Percentiles rank a stretch among this genome's conserved stretches.
Conservation (phyloP, 2,888 invertebrate genomes). For the Embidobia sp. region DNA sequence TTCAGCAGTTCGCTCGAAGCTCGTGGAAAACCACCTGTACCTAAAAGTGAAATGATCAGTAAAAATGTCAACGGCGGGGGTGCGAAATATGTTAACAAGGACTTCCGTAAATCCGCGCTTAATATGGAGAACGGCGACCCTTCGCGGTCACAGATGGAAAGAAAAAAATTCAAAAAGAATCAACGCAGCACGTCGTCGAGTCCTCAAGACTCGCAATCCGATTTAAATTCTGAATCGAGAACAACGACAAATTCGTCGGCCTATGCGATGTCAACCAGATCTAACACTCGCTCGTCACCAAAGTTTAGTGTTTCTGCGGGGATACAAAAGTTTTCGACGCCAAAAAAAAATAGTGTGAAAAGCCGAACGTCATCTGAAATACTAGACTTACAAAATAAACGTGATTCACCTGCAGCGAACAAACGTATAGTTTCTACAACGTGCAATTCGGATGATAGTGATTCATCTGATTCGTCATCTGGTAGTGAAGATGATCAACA, state of each 20-base stretch:
- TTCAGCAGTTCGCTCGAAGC: constrained; percentile 74
- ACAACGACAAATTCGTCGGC: constrained; percentile 22
- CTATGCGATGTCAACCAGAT: constrained; percentile 6
- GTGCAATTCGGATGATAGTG: constrained; percentile 74
- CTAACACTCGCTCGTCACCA: constrained; percentile 12
- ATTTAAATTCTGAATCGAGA: constrained; percentile 68
- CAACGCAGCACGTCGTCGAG: constrained; percentile 82
- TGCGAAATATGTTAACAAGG: constrained; percentile 85
- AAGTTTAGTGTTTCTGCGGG: constrained; percentile 51
- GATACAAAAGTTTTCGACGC: constrained; percentile 67
- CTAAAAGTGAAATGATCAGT: constrained; percentile 80
- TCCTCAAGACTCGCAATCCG: constrained; percentile 78
- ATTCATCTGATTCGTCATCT: constrained; percentile 78
- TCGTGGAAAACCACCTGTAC: constrained; percentile 82
- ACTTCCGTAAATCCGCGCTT: constrained; percentile 88
- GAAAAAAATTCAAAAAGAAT: constrained; percentile 71
- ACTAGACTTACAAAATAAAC: neutral
- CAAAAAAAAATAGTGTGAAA: constrained; percentile 30
- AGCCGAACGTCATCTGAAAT: constrained; percentile 22
- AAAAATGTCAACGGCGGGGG: constrained; percentile 60
- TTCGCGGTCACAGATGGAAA: constrained; percentile 70
- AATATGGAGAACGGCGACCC: constrained; percentile 84
- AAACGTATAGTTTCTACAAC: constrained; percentile 16
- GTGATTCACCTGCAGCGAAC: constrained; percentile 14
- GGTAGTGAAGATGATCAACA: constrained; percentile 75